Percentiles rank a stretch among this genome's conserved stretches.
Conservation (phyloP, 2,888 invertebrate genomes). For the Thumatha senex region DNA sequence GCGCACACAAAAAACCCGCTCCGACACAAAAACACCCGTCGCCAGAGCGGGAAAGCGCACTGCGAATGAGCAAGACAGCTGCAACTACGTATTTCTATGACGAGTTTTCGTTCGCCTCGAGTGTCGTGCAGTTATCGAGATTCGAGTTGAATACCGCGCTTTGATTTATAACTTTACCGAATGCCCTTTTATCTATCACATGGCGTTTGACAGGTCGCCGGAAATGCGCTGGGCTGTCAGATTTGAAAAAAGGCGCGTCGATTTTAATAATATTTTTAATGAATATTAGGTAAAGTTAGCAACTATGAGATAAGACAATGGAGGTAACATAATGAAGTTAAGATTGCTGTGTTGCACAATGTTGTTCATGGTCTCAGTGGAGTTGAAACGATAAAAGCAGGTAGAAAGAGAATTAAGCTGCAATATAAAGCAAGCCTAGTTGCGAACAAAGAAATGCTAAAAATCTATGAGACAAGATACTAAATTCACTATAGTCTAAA, state of each 20-base stretch:
- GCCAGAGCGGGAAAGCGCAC: conserved; percentile 60
- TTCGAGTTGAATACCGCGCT: conserved; percentile 73
- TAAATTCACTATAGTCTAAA: not conserved
- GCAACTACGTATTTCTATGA: conserved; percentile 76
- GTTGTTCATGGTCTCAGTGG: conserved; percentile 9
- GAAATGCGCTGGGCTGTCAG: conserved; percentile 76
- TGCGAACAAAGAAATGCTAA: conserved; percentile 14
- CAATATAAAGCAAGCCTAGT: conserved; percentile 9
- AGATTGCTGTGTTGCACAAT: conserved; percentile 42
- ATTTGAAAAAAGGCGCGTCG: conserved; percentile 77
- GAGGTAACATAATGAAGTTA: conserved; percentile 25
- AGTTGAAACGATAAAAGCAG: conserved; percentile 6
- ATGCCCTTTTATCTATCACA: conserved; percentile 83
- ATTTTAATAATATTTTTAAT: conserved; percentile 41
- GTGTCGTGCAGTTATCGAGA: conserved; percentile 73
- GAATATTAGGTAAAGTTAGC: conserved; percentile 16
- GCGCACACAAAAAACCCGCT: conserved; percentile 79
- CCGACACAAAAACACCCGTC: conserved; percentile 80
- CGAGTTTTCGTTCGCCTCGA: conserved; percentile 77
- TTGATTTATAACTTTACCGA: conserved; percentile 80
- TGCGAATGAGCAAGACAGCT: conserved; percentile 57
- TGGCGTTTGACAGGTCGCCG: conserved; percentile 82
- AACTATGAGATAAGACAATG: conserved; percentile 25
- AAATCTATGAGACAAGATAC: not conserved
- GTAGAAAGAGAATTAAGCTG: conserved; percentile 2